Evolutionary conservation across 2,797 vertebrate genomes (phyloP).

Genomic region (Karalla daura): DNA sequence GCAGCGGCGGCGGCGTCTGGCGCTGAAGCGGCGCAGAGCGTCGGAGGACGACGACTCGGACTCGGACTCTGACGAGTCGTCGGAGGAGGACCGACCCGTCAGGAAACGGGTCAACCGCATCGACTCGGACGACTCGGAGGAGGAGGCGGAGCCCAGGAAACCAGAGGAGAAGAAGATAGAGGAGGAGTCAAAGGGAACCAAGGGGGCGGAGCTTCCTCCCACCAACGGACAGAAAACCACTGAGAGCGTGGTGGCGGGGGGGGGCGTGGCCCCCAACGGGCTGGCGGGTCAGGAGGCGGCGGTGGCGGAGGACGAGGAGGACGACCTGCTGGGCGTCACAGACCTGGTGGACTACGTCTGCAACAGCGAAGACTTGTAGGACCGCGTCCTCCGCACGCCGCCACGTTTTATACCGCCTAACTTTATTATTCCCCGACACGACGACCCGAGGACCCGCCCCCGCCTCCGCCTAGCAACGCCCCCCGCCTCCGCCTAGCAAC

Average conservation of each 20-base stretch:
- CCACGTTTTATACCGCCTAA: constrained; percentile 78
- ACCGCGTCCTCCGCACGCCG: no score
- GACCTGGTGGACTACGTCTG: constrained; percentile 99
- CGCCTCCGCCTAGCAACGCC: no score
- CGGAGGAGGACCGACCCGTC: constrained; percentile 86
- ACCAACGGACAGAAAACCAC: constrained; percentile 92
- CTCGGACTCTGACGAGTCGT: constrained; percentile 85
- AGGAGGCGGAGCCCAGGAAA: constrained; percentile 73
- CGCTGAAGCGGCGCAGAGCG: constrained; percentile 84
- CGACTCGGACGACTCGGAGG: constrained; percentile 86
- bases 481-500: no score
- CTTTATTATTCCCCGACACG: constrained; percentile 75
- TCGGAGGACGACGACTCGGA: constrained; percentile 89
- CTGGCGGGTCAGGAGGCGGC: constrained; percentile 85
- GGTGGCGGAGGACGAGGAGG: constrained; percentile 94
- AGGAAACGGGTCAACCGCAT: constrained; percentile 94
- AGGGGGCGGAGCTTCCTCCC: constrained; percentile 87
- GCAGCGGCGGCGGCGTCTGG: constrained; percentile 67
- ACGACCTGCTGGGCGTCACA: constrained; percentile 97
- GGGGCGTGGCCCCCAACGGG: constrained; percentile 88
- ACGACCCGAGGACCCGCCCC: no score
- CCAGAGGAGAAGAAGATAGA: constrained; percentile 82
- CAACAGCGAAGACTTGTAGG: constrained; percentile 98
- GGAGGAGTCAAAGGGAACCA: constrained; percentile 86
- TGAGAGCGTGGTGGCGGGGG: constrained; percentile 86